Evolutionary conservation across 2,797 vertebrate genomes (phyloP).

Genomic region (Fistularia tabacaria): DNA sequence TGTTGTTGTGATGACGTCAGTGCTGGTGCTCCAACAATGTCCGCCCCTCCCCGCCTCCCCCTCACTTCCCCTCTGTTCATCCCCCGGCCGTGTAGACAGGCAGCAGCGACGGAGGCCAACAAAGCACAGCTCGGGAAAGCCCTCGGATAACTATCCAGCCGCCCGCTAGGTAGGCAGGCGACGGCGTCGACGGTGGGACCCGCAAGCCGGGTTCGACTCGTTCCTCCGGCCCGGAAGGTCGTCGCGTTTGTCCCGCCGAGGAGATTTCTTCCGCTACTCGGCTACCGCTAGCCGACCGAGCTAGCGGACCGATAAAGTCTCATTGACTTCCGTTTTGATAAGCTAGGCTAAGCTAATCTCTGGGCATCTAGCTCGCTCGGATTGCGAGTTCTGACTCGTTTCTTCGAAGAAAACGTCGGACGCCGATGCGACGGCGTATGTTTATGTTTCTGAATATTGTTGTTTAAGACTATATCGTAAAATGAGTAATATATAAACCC

Average conservation of each 20-base stretch:
- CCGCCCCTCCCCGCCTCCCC: conserved; percentile 36
- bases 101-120: conserved; percentile 53
- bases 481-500: conserved; percentile 2
- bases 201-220: too few species aligned
- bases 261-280: conserved; percentile 28
- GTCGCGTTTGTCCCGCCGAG: not conserved
- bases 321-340: conserved; percentile 63
- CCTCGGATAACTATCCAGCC: conserved; percentile 35
- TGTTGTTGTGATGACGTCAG: not conserved
- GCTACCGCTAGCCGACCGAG: conserved; percentile 36
- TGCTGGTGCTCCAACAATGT: not conserved
- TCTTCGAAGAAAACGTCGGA: not conserved
- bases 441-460: not conserved
- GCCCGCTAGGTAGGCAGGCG: conserved; percentile 44
- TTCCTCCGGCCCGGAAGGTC: not conserved
- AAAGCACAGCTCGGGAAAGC: conserved; percentile 48
- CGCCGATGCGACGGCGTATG: not conserved
- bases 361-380: conserved; percentile 8
- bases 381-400: too few species aligned
- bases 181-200: not conserved
- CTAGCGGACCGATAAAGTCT: conserved; percentile 43
- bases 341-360: conserved; percentile 40
- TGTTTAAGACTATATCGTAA: not conserved
- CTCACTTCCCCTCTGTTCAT: conserved; percentile 59
- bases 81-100: conserved; percentile 40